A percentile compares a stretch with the other conserved stretches of the same genome.
These are phyloP conservation scores for Darwinula stevensoni DNA, from an alignment of 2,888 invertebrate species.

Conservation along the genomic window DNA sequence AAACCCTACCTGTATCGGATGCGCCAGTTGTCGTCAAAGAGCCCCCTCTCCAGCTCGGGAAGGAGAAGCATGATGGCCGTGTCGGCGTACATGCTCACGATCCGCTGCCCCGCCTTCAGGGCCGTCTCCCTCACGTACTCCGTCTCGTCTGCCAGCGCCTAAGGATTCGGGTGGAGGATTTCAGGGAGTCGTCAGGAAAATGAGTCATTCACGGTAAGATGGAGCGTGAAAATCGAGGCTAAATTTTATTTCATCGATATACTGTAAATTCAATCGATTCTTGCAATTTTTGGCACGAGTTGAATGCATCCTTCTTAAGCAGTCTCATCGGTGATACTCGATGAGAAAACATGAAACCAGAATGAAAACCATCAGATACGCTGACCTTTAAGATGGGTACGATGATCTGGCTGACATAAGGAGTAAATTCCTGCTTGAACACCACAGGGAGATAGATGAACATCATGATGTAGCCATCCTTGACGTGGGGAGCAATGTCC, in stretches of 20 bases:
- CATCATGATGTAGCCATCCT: constrained; percentile 99
- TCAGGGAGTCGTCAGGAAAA: too few species aligned
- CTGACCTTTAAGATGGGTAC: constrained; percentile 62
- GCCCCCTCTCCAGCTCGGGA: constrained; percentile 70
- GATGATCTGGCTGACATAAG: constrained; percentile 85
- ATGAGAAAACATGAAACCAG: too few species aligned
- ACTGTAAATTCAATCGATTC: too few species aligned
- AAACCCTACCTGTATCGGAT: constrained; percentile 32
- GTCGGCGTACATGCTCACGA: constrained; percentile 85
- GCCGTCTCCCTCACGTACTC: constrained; percentile 96
- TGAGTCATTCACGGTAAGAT: too few species aligned
- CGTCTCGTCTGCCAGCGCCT: constrained; percentile 89
- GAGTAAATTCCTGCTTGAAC: constrained; percentile 78
- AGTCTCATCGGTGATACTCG: too few species aligned
- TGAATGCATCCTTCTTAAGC: too few species aligned
- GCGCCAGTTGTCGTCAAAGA: constrained; percentile 97
- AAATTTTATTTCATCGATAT: too few species aligned
- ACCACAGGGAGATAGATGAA: constrained; percentile 97
- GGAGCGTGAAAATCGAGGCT: too few species aligned
- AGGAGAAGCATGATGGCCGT: constrained; percentile 69
- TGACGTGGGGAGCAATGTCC: constrained; percentile 82
- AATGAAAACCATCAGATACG: not conserved
- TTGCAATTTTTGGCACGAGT: too few species aligned
- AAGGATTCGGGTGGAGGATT: too few species aligned
- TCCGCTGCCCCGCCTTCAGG: constrained; percentile 76